Conservation (phyloP, 1,140 invertebrate genomes). For the Trichoplusia ni region DNA sequence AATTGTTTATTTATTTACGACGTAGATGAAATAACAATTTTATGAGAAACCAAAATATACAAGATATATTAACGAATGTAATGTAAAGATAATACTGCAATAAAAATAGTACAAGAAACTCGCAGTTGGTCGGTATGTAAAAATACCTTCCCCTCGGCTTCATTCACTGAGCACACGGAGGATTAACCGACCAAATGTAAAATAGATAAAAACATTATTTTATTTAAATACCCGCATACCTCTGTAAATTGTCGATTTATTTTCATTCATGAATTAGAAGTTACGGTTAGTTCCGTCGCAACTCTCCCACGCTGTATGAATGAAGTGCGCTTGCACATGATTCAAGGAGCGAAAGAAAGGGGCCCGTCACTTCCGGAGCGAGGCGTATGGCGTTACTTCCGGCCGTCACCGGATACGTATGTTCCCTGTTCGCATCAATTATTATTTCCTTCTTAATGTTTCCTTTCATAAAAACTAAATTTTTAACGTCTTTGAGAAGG, state of each 20-base stretch:
- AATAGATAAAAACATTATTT: slow-evolving; percentile 43
- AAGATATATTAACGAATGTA: slow-evolving; percentile 32
- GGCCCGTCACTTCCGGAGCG: slow-evolving; percentile 62
- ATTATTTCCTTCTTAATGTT: slow-evolving; percentile 74
- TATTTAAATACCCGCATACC: slow-evolving; percentile 43
- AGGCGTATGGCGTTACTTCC: slow-evolving; percentile 64
- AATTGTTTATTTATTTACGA: too few species aligned
- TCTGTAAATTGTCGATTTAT: slow-evolving; percentile 52
- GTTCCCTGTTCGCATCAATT: slow-evolving; percentile 69
- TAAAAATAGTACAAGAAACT: slow-evolving; percentile 52
- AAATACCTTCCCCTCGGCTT: slow-evolving; percentile 54
- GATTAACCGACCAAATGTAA: slow-evolving; percentile 47
- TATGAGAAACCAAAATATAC: not conserved
- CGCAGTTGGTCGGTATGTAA: slow-evolving; percentile 39
- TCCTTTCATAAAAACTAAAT: slow-evolving; percentile 49
- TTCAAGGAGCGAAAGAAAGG: slow-evolving; percentile 59
- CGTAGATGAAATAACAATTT: not conserved
- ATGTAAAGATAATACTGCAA: slow-evolving; percentile 43
- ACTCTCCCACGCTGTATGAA: slow-evolving; percentile 68
- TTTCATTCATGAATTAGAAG: slow-evolving; percentile 65
- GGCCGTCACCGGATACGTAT: slow-evolving; percentile 58
- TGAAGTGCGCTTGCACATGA: slow-evolving; percentile 56
- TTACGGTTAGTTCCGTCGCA: slow-evolving; percentile 49
- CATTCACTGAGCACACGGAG: slow-evolving; percentile 47
- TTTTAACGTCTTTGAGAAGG: slow-evolving; percentile 26